Evolutionary conservation across 2,797 vertebrate species (phyloP), one percentile per base, ranked within the genome.

Genomic region (Glossophaga mutica): DNA sequence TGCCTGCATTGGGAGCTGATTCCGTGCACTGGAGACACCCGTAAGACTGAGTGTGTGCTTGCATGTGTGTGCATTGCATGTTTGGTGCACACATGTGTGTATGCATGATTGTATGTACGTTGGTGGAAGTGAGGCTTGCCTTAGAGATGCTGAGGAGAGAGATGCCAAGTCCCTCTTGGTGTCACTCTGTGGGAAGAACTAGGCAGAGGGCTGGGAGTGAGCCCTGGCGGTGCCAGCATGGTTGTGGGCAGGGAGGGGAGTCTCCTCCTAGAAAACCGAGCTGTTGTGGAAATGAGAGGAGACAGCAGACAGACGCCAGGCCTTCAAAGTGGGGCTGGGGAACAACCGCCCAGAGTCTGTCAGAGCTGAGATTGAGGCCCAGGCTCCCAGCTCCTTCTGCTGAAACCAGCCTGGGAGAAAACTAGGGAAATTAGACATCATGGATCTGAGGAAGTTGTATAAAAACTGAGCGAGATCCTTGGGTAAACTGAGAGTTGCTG

Each of bases 81-180:
- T 4, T 0, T n/a, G 2, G 0, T 34, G 1, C 21, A 14, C 55
- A 6, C 5, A 0, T 39, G 9, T 37, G 22, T 21, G 5, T 52
- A 4, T 52, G 26, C 5, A 7, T 42, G 7, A 14, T 10, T 3
- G 22, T 65, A 19, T 39, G 3, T 39, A 2, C 29, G 7, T 22
- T 57, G 42, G 46, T 46, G 46, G 26, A 62, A 93, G 37, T 18
- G 86, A 34, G 57, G 6, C 57, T 78, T 39, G 24, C 76, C 70
- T 11, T 48, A 26, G 18, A 57, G 70, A 9, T 42, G 59, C 46
- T 48, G 70, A 87, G 14, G 37, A 78, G 52, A 83, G 62, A 83
- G 39, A 6, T 34, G 48, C 39, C 34, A 48, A 15, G 18, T 34
- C 10, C n/a, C 89, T 52, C 29, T 22, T 81, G 65, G 65, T 37